Conservation (phyloP, 2,888 invertebrate genomes). For the Eupithecia exiguata region DNA sequence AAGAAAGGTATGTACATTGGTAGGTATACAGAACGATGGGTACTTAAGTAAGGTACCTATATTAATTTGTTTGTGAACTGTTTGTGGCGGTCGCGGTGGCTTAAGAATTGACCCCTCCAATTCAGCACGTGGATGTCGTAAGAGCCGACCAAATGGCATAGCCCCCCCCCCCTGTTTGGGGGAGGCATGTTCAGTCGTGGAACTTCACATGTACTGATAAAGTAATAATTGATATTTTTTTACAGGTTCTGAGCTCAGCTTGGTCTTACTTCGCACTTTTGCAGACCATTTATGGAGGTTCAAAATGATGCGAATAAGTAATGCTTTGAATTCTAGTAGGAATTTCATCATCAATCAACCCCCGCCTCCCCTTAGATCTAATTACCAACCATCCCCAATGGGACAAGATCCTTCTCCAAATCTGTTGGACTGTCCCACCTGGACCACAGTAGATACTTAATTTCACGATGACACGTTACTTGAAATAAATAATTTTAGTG, state of each 20-base stretch:
- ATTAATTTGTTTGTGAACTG: no score
- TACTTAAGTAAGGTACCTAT: no score
- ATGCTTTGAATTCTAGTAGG: background rate
- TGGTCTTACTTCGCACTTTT: slow-evolving; percentile 63
- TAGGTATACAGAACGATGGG: no score
- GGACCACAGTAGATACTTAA: background rate
- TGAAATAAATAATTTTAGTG: background rate
- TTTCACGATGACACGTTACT: background rate
- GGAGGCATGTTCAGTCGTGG: no score
- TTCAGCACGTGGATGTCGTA: no score
- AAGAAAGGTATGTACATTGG: no score
- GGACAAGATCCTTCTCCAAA: background rate
- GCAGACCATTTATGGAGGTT: slow-evolving; percentile 51
- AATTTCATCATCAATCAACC: no score
- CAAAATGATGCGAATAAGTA: background rate
- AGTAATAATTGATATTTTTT: slow-evolving; percentile 26
- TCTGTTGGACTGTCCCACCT: background rate
- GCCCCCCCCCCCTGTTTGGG: no score
- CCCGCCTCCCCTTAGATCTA: no score
- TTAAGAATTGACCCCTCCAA: no score
- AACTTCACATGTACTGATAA: background rate
- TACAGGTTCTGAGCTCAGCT: slow-evolving; percentile 60
- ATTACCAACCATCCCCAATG: background rate
- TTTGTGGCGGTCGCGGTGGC: no score
- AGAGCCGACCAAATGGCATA: no score